Evolutionary conservation across 2,113 vertebrate species (phyloP).

Genomic region (Zosterops japonicus): DNA sequence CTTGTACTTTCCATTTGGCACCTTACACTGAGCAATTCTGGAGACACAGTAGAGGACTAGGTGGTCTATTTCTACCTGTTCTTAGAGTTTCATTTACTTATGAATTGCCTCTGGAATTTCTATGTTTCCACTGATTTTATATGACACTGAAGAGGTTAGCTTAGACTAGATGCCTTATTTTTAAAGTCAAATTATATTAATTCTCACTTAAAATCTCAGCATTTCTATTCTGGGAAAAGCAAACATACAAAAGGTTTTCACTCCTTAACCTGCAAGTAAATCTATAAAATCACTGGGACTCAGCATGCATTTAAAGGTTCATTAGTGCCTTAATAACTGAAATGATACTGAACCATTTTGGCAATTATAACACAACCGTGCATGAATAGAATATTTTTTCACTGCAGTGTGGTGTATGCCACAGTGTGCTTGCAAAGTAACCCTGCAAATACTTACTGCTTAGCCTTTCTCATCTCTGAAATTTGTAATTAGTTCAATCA

Average conservation of each 20-base stretch:
- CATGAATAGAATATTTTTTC: constrained; percentile 41
- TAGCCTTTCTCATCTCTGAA: not conserved
- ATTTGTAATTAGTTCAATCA: constrained; percentile 1
- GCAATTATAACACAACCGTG: constrained; percentile 15
- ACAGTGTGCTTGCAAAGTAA: not conserved
- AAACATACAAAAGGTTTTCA: not conserved
- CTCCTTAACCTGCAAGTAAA: not conserved
- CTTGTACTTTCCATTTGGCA: not conserved
- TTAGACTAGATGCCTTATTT: not conserved
- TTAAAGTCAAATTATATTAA: not conserved
- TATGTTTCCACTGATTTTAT: not conserved
- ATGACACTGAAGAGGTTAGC: not conserved
- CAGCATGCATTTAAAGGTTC: not conserved
- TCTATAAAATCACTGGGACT: not conserved
- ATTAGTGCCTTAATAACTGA: constrained; percentile 40
- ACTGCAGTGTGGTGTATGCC: not conserved
- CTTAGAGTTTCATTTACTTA: not conserved
- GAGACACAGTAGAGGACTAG: not conserved
- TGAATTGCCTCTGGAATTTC: not conserved
- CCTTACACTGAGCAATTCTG: not conserved
- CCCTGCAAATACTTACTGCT: not conserved
- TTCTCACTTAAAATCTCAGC: not conserved
- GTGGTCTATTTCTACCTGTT: not conserved
- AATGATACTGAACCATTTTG: constrained; percentile 29
- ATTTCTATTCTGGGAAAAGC: not conserved